Base-by-base conservation (phyloP, 2,888 invertebrate genomes). In the Neoitamus cyanurus region DNA sequence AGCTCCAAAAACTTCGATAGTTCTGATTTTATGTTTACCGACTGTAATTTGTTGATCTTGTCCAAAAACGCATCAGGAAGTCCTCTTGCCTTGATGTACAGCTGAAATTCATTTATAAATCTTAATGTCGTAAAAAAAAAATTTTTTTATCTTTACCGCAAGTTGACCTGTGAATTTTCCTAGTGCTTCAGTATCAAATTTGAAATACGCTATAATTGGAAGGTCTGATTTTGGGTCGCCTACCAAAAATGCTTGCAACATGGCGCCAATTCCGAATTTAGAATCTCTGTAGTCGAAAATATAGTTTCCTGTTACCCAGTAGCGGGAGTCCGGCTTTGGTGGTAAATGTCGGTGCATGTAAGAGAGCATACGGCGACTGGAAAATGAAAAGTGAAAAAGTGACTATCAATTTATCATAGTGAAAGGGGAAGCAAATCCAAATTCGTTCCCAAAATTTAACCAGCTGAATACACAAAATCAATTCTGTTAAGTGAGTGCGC, bases 281-380 rank as follows among this genome's bases (percentile, higher is more conserved):
- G 93, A 93, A 87, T 94, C 94, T n/a, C 94, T 93, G 87, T 94
- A 94, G 86, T 95, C 95, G 87, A 95, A 92, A 84, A 95, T 92
- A 88, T 95, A 94, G 90, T 95, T 95, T 34, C 95, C 95, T 0
- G 95, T 95, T 0, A 94, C 93, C 93, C 95, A 94, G 87, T 93
- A 93, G 4, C 93, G 92, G 9, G 91, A 89, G 1, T 92, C 92
- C 6, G 93, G 92, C 0, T 94, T 93, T 87, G 93, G 92, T 0
- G 93, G 92, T 78, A 95, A 92, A 87, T 94, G 93, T 36, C 94
- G 93, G 1, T 93, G 92, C 86, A 95, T 93, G 88, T 95, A 95
- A 0, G 94, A 93, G 0, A 95, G 93, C 87, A 94, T 93, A 85
- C 93, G 93, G 0, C 94, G 93, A 37, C 95, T 95, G 88, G 28